Evolutionary conservation across 2,113 vertebrate species (phyloP).

Genomic region (rat (Rattus norvegicus)): GRCr8 NC_086035.1:66603001-66603500

Average conservation of each 20-base stretch:
- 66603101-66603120: not conserved
- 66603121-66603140: not conserved
- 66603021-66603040: not conserved
- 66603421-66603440: not conserved
- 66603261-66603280: not conserved
- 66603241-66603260: not conserved
- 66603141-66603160: not conserved
- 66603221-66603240: not conserved
- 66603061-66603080: not conserved
- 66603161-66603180: not conserved
- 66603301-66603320: not conserved
- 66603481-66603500: not conserved
- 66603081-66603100: conserved; percentile 17
- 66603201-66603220: not conserved
- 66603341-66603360: not conserved
- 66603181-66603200: not conserved
- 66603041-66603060: not conserved
- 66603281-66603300: not conserved
- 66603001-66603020: not conserved
- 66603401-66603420: not conserved
- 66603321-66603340: too few species aligned
- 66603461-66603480: not conserved
- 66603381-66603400: not conserved
- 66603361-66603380: not conserved
- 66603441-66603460: not conserved